These are phyloP conservation scores for Enoplolaimus lenunculus DNA, from an alignment of 2,888 invertebrate genomes.

Conservation along the genomic window DNA sequence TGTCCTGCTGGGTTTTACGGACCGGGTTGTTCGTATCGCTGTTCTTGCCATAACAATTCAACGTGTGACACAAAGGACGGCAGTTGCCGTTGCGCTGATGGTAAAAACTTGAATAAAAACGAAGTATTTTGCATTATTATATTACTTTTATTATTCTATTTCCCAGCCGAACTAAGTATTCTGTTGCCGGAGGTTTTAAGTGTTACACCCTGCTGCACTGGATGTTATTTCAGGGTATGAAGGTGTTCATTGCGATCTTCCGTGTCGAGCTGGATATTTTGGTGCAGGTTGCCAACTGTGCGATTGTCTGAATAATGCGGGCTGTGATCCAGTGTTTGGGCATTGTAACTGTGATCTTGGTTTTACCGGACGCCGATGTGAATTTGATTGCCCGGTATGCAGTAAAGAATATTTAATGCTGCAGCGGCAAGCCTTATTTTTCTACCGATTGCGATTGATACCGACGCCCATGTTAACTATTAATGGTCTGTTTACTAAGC, in stretches of 20 bases:
- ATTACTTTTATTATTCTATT: no score
- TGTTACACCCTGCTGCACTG: no score
- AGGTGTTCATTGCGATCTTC: slow-evolving; percentile 21
- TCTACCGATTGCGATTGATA: no score
- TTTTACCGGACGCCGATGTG: slow-evolving; percentile 30
- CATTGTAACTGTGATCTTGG: slow-evolving; percentile 70
- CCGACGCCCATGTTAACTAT: no score
- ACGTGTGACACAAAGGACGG: slow-evolving; percentile 21
- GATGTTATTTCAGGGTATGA: background rate
- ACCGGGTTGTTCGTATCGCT: slow-evolving; percentile 27
- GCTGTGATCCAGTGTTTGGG: slow-evolving; percentile 69
- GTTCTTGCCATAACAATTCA: slow-evolving; percentile 20
- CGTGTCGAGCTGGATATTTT: slow-evolving; percentile 57
- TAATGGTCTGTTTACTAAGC: no score
- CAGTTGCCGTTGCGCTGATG: slow-evolving; percentile 19
- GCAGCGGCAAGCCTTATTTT: no score
- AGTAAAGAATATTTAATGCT: no score
- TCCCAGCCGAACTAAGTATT: no score
- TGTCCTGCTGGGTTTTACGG: slow-evolving; percentile 55
- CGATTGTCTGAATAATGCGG: slow-evolving; percentile 67
- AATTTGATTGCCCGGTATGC: slow-evolving; percentile 8
- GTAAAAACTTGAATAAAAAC: no score
- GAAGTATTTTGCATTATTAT: no score
- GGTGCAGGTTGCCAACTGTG: slow-evolving; percentile 47
- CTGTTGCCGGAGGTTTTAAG: no score